Base-by-base conservation (phyloP, 1,140 invertebrate genomes). In the Magallana ariakensis region DNA sequence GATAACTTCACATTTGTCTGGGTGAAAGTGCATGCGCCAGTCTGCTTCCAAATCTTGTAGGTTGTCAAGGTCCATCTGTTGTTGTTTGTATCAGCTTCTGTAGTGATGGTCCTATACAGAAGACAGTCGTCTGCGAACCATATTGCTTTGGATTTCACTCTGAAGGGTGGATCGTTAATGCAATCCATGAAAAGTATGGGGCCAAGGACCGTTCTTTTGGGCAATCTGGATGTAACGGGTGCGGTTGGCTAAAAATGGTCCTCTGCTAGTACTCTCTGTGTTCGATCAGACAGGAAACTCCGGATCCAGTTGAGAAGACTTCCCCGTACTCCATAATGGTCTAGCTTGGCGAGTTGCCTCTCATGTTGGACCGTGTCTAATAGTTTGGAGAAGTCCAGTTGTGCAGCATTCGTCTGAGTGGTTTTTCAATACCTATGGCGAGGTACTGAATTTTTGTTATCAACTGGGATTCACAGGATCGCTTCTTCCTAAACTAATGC, bases 301-400 rank as follows among this genome's bases (percentile, higher is more conserved):
- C n/a, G 1, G 19, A 87, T 89, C 88, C 88, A 85, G 7, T 82
- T 85, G 19, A 62, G n/a, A 10, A 58, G 56, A 46, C 15, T 75
- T 7, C 62, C 19, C 2, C 80, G 87, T 33, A 89, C 60, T 13
- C 85, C 62, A 26, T 80, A 60, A n/a, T 86, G 88, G 15, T 89
- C 33, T 22, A 84, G 62, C 66, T 86, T 88, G 7, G 19, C 57
- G 7, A 66, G 16, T n/a, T 75, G n/a, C n/a, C n/a, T n/a, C 81
- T 88, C 15, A 55, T 89, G 87, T 33, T 86, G 80, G 7, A 90
- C 90, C 11, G 60, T 86, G 66, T 85, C 80, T 16, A 84, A 82
- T 58, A 84, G 88, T 85, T 89, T 86, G 56, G 75, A 75, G 46
- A 89, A 87, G 85, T 90, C 89, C 16, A 86, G 57, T 16, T 80